phyloP scores from a whole-genome alignment of 1,140 invertebrate species.

The Drosophila fuyamai region DNA sequence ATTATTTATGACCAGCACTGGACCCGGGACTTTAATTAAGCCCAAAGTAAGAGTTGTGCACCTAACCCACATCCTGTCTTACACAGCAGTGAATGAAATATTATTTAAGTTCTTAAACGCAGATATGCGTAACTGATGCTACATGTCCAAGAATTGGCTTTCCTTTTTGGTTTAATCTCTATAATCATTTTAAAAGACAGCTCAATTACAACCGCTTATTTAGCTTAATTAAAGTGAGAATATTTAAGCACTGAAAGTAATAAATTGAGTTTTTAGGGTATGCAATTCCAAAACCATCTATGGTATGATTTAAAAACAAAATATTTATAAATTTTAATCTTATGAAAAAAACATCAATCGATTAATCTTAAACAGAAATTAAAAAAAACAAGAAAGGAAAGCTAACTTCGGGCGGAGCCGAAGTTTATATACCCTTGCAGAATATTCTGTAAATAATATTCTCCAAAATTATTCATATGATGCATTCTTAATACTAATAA shows the following conservation, averaged over 20 bases:
- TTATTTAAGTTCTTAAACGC: neutral
- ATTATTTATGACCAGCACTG: conserved; percentile 66
- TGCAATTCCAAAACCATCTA: neutral
- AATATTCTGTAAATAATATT: too few relatives aligned
- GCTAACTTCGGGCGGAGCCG: too few relatives aligned
- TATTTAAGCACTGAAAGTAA: neutral
- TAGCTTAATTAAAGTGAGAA: neutral
- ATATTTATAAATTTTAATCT: too few relatives aligned
- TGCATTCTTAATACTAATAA: too few relatives aligned
- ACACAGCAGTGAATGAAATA: conserved; percentile 5
- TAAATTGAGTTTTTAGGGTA: neutral
- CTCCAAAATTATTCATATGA: too few relatives aligned
- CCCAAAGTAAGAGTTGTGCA: conserved; percentile 60
- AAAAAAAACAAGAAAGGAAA: too few relatives aligned
- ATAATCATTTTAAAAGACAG: neutral
- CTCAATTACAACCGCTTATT: neutral
- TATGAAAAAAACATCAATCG: too few relatives aligned
- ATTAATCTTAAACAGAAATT: too few relatives aligned
- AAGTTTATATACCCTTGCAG: too few relatives aligned
- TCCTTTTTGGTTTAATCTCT: neutral
- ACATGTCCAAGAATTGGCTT: neutral
- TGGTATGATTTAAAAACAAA: neutral
- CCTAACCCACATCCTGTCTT: neutral
- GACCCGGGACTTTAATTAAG: conserved; percentile 72
- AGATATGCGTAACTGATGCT: neutral